Evolutionary conservation across 1,140 invertebrate species (phyloP).

Genomic region (Zophobas atratus): DNA sequence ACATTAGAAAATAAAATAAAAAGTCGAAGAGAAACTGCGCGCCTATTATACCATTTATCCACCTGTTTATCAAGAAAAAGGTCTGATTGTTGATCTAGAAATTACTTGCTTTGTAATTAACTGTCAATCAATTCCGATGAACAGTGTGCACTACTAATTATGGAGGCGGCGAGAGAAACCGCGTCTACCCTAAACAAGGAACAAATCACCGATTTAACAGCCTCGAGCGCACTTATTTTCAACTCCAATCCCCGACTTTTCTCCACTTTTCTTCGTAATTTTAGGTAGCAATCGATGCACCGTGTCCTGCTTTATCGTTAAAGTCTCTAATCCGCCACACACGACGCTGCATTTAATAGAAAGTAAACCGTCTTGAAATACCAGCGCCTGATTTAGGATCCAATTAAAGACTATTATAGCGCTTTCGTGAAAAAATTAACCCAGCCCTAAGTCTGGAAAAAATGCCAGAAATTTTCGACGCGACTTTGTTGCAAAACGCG

Average conservation of each 20-base stretch:
- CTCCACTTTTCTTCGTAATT: neutral
- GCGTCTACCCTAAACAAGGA: too few relatives aligned
- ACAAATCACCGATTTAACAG: too few relatives aligned
- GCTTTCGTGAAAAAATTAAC: neutral
- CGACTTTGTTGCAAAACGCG: conserved; percentile 1
- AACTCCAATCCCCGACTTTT: neutral
- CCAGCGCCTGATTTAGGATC: neutral
- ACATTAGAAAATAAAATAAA: too few relatives aligned
- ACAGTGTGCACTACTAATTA: too few relatives aligned
- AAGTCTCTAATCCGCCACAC: conserved; percentile 2
- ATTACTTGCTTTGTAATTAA: too few relatives aligned
- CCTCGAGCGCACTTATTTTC: too few relatives aligned
- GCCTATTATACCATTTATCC: too few relatives aligned
- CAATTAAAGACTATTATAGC: neutral
- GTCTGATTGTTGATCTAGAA: too few relatives aligned
- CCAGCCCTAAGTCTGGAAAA: neutral
- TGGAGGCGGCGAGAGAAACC: too few relatives aligned
- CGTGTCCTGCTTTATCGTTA: neutral
- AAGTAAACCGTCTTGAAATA: neutral
- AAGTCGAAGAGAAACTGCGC: too few relatives aligned
- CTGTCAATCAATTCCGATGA: too few relatives aligned
- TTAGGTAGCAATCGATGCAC: neutral
- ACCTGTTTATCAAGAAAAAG: too few relatives aligned
- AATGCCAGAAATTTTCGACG: neutral
- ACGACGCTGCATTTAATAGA: neutral